Percentiles rank a stretch among this genome's conserved stretches.
phyloP scores from a whole-genome alignment of 2,888 invertebrate species.

The Tipula helvola region DNA sequence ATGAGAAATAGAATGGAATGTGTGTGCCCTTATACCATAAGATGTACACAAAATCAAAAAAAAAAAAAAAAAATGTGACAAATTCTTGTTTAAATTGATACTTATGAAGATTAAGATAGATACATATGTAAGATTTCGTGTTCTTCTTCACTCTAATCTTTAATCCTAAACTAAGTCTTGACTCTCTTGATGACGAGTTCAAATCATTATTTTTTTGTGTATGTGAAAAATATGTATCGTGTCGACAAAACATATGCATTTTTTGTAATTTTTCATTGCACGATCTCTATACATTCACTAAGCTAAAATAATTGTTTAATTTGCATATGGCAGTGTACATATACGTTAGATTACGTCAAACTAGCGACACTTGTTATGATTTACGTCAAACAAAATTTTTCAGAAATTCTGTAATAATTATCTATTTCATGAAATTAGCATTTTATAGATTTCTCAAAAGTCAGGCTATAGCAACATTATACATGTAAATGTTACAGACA shows the following conservation, averaged over 20 bases:
- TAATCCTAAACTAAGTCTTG: background rate
- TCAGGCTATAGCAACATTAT: too few relatives aligned
- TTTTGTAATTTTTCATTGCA: background rate
- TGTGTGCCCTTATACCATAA: background rate
- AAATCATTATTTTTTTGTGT: background rate
- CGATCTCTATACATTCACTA: background rate
- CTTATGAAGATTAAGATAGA: background rate
- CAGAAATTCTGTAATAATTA: too few relatives aligned
- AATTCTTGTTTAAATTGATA: background rate
- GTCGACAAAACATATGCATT: background rate
- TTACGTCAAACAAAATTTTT: background rate
- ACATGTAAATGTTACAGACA: too few relatives aligned
- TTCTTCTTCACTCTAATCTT: background rate
- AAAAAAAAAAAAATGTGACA: background rate
- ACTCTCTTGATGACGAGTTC: background rate
- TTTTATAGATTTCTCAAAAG: too few relatives aligned
- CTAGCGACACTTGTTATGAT: background rate
- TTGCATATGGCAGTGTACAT: background rate
- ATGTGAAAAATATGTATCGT: background rate
- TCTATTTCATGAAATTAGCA: too few relatives aligned
- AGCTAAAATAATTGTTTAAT: background rate
- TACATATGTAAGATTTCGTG: background rate
- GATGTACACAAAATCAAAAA: background rate
- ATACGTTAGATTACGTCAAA: background rate
- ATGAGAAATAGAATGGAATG: background rate